A percentile compares a stretch with the other conserved stretches of the same genome.
These are phyloP conservation scores for Azemiops feae DNA, from an alignment of 2,113 vertebrate species.

Conservation along the genomic window DNA sequence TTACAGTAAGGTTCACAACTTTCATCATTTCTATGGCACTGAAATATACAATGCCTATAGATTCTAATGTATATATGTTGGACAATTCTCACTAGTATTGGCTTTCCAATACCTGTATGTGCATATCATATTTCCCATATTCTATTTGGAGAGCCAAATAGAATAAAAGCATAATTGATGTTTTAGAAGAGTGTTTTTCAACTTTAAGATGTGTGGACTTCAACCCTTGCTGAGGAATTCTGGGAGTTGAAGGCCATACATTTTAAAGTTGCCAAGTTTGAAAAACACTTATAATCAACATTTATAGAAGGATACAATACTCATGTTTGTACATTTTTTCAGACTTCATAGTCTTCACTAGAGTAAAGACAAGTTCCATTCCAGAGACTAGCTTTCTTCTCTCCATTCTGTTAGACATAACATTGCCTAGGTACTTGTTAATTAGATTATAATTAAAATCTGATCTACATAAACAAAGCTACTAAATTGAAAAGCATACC, in stretches of 20 bases:
- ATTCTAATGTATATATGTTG: background rate
- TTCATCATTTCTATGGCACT: background rate
- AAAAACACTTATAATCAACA: background rate
- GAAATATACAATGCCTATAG: background rate
- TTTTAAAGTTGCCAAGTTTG: background rate
- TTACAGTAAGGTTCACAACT: background rate
- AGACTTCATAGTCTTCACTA: background rate
- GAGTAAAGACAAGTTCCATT: background rate
- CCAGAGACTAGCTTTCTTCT: background rate
- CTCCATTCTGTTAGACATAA: background rate
- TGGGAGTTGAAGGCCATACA: background rate
- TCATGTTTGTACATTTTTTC: background rate
- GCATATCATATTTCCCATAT: background rate
- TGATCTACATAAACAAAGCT: background rate
- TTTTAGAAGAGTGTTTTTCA: background rate
- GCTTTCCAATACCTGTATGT: background rate
- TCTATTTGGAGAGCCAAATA: background rate
- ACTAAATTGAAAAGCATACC: conserved; percentile 8
- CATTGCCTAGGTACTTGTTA: background rate
- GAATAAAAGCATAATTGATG: background rate
- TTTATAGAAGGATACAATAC: background rate
- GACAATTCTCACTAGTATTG: background rate
- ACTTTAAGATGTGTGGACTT: background rate
- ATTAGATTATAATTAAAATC: background rate
- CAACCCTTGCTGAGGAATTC: background rate